These are phyloP conservation scores for Eilema sororculum DNA, from an alignment of 2,888 invertebrate genomes.

Conservation along the genomic window DNA sequence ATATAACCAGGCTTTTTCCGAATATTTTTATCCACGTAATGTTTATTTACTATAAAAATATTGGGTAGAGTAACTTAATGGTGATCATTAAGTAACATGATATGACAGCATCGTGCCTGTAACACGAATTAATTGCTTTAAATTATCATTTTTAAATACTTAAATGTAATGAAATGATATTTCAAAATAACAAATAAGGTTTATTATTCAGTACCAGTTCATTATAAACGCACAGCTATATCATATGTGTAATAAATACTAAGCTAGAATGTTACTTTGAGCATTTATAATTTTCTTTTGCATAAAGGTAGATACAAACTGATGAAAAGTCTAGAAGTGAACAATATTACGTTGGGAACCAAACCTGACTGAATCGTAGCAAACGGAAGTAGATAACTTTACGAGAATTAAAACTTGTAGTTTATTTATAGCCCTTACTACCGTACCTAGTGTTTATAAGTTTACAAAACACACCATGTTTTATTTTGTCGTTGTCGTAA, in stretches of 20 bases:
- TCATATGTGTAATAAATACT: too few species aligned
- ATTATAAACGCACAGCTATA: too few species aligned
- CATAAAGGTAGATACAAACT: too few species aligned
- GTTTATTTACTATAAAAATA: background rate
- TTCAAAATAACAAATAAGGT: background rate
- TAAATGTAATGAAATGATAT: too few species aligned
- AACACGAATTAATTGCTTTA: background rate
- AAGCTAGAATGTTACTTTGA: too few species aligned
- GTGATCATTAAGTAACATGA: background rate
- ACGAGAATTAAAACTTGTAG: background rate
- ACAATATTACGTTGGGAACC: too few species aligned
- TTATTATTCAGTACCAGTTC: too few species aligned
- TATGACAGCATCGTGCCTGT: background rate
- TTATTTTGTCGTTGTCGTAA: background rate
- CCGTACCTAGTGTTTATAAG: background rate
- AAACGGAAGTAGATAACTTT: background rate
- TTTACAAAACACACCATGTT: background rate
- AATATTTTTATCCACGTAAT: background rate
- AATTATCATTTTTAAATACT: background rate
- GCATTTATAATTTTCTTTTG: too few species aligned
- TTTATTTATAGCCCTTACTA: background rate
- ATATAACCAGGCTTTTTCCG: background rate
- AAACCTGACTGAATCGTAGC: too few species aligned
- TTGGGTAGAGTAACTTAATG: background rate
- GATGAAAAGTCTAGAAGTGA: too few species aligned